Evolutionary conservation across 2,113 vertebrate species (phyloP).

Genomic region (Dromaius novaehollandiae): DNA sequence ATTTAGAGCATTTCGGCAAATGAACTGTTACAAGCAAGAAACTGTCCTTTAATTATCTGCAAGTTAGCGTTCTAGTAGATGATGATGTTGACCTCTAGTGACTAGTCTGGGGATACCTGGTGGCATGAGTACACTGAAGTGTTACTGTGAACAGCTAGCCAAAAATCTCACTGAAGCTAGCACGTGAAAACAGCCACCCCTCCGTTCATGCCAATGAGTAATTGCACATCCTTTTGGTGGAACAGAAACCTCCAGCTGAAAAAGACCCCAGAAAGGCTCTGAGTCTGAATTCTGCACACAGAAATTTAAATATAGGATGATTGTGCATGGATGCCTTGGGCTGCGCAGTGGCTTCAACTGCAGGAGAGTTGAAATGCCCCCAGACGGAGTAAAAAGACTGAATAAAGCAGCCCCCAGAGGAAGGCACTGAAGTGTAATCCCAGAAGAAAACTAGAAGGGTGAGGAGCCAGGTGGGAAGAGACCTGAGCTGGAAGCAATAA

Average conservation of each 20-base stretch:
- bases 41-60: background rate
- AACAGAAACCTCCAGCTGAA: background rate
- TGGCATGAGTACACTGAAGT: background rate
- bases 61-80: background rate
- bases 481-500: background rate
- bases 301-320: background rate
- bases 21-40: background rate
- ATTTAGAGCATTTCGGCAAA: background rate
- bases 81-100: constrained; percentile 59
- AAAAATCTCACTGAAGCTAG: background rate
- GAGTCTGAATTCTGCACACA: background rate
- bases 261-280: background rate
- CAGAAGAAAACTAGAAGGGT: background rate
- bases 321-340: background rate
- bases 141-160: background rate
- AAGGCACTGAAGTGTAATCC: accelerated
- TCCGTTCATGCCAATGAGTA: background rate
- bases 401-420: background rate
- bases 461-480: background rate
- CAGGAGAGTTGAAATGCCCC: background rate
- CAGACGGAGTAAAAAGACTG: background rate
- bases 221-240: background rate
- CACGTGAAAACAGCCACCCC: background rate
- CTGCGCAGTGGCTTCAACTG: background rate
- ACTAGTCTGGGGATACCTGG: constrained; percentile 24